Evolutionary conservation across 2,888 invertebrate species (phyloP).

Genomic region (Drosophila lacicola): DNA sequence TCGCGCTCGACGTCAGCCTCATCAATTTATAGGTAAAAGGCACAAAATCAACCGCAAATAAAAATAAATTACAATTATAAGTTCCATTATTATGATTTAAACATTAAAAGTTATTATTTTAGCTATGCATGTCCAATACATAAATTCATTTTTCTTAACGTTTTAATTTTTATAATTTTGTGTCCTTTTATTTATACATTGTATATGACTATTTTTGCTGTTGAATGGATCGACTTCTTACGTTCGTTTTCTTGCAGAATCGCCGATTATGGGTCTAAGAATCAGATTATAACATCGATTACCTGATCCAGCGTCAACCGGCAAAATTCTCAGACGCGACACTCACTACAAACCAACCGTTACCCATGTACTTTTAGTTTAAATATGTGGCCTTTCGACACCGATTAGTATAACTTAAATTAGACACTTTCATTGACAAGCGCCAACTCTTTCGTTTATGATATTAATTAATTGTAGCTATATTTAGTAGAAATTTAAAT

Average conservation of each 20-base stretch:
- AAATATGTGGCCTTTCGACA: slow-evolving; percentile 75
- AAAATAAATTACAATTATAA: not conserved
- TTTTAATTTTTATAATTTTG: slow-evolving; percentile 64
- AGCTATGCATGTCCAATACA: slow-evolving; percentile 41
- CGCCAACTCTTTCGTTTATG: slow-evolving; percentile 41
- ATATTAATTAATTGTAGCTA: slow-evolving; percentile 18
- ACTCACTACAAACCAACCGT: slow-evolving; percentile 20
- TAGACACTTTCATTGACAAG: slow-evolving; percentile 39
- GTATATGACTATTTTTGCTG: not conserved
- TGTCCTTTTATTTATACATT: slow-evolving; percentile 70
- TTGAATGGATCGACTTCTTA: not conserved
- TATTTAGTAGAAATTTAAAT: slow-evolving; percentile 40
- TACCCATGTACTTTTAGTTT: slow-evolving; percentile 62
- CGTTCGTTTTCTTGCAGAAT: slow-evolving; percentile 83
- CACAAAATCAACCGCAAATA: slow-evolving; percentile 67
- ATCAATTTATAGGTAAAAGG: slow-evolving; percentile 87
- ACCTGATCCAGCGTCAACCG: slow-evolving; percentile 80
- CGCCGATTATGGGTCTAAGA: slow-evolving; percentile 87
- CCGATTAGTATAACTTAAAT: slow-evolving; percentile 63
- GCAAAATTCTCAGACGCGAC: slow-evolving; percentile 27
- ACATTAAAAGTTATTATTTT: slow-evolving; percentile 15
- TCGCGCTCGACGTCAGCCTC: slow-evolving; percentile 88
- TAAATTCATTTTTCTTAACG: slow-evolving; percentile 2
- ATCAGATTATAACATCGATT: slow-evolving; percentile 87
- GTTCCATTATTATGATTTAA: slow-evolving; percentile 35